Percentiles rank a stretch among this genome's conserved stretches.
These are phyloP conservation scores for Myotis pilosus DNA, from an alignment of 2,797 vertebrate genomes.

Conservation along the genomic window DNA sequence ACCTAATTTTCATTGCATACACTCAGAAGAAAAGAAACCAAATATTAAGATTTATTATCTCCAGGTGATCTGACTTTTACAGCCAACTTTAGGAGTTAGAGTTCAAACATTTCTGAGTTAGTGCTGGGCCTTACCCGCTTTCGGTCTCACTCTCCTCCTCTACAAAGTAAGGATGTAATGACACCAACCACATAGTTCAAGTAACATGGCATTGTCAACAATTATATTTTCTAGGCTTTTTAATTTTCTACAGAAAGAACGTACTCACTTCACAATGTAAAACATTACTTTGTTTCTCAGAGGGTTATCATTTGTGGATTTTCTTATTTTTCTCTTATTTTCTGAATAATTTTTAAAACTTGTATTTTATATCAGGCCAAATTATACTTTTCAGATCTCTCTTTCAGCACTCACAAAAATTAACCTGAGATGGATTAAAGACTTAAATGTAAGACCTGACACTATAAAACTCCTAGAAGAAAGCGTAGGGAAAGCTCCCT, in stretches of 20 bases:
- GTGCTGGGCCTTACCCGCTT: background rate
- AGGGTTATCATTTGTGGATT: background rate
- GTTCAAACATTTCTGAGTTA: background rate
- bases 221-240: background rate
- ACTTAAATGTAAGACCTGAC: background rate
- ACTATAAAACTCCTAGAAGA: background rate
- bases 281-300: background rate
- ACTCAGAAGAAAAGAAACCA: constrained; percentile 1
- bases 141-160: background rate
- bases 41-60: background rate
- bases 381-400: background rate
- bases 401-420: background rate
- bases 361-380: background rate
- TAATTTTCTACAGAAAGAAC: background rate
- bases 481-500: background rate
- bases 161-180: background rate
- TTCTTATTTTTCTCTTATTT: background rate
- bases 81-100: background rate
- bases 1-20: background rate
- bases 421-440: background rate
- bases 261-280: background rate
- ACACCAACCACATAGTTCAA: background rate
- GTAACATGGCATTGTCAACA: background rate
- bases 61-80: background rate
- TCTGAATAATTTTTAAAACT: background rate